phyloP scores from a whole-genome alignment of 2,113 vertebrate genomes.

The Ondatra zibethicus region DNA sequence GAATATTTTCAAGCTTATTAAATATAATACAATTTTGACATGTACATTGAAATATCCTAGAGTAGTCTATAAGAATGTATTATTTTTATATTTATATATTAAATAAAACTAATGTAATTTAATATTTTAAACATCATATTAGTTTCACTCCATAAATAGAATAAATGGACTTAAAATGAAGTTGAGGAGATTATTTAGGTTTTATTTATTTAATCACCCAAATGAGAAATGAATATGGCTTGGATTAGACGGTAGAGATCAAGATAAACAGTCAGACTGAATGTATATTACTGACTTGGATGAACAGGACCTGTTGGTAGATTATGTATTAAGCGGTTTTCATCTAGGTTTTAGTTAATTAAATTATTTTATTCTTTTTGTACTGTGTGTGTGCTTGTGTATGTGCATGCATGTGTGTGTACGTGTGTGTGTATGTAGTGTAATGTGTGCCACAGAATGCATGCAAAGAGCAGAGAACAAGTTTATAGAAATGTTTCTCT shows the following conservation, averaged over 20 bases:
- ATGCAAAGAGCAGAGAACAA: neutral
- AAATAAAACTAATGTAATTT: neutral
- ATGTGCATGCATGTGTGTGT: neutral
- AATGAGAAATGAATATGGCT: neutral
- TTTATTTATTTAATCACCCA: neutral
- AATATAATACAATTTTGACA: neutral
- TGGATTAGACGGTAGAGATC: neutral
- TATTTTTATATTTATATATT: neutral
- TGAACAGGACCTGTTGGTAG: neutral
- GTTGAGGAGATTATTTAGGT: neutral
- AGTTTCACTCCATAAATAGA: neutral
- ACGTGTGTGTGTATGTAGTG: neutral
- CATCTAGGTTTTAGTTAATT: neutral
- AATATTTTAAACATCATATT: neutral
- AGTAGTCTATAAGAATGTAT: neutral
- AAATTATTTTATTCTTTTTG: neutral
- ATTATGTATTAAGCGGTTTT: neutral
- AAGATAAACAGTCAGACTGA: neutral
- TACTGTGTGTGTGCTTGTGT: neutral
- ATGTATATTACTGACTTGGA: neutral
- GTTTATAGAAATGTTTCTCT: neutral
- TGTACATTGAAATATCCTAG: neutral
- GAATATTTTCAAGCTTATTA: neutral
- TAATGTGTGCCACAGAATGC: neutral
- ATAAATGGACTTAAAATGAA: neutral